Evolutionary conservation across 2,113 vertebrate genomes (phyloP), one percentile per base, ranked within the genome.

Genomic region (Seriola dumerili): DNA sequence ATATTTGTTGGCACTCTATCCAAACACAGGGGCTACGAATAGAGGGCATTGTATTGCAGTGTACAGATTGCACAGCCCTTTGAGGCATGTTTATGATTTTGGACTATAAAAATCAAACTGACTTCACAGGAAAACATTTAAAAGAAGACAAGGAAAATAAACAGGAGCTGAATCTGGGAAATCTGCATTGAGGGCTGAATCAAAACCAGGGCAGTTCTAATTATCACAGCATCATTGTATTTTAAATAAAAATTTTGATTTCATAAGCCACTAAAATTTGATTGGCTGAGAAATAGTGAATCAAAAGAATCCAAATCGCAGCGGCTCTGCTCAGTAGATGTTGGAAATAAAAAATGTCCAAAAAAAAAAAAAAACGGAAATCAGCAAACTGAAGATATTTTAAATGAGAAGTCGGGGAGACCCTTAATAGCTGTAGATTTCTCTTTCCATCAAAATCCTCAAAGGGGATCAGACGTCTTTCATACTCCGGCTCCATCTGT

Each of bases 401-500:
- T 10, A 25, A 21, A 40, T 58, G 4, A 79, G 80, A 80, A 44
- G 13, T 40, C 16, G 0, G 12, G 19, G 32, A 72, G 19, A 52
- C 38, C 66, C 44, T 38, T 86, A 83, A 87, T 77, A 72, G 62
- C 54, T 14, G 8, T 61, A 64, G 23, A 80, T 88, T 67, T 89
- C 40, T 77, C 59, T 69, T 58, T 78, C 63, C 48, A 71, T 85
- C 55, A 77, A 78, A 89, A 84, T 66, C 77, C 85, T 87, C 72
- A 84, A 85, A 90, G 71, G 80, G 88, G 79, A 61, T 76, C 67
- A 71, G 44, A 34, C 62, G 9, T 75, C 78, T 83, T 89, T 91
- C 72, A 78, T 81, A 87, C 73, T 68, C 83, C 79, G 44, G 55
- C 81, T 88, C 88, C 89, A 89, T 88, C 90, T 92, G 85, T 87